Evolutionary conservation across 2,113 vertebrate species (phyloP).

Genomic region (Ellobius talpinus): DNA sequence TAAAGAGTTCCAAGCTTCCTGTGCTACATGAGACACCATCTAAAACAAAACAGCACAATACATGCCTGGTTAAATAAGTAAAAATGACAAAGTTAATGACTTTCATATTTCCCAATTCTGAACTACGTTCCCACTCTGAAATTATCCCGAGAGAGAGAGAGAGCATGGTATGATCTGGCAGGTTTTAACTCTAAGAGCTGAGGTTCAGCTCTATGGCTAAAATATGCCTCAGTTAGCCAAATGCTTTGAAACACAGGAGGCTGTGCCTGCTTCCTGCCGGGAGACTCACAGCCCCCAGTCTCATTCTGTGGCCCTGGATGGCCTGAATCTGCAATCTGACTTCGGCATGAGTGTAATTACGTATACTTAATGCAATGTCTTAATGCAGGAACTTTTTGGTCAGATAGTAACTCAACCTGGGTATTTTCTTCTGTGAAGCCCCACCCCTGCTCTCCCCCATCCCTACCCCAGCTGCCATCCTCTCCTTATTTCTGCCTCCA

Average conservation of each 20-base stretch:
- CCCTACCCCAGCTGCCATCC: not conserved
- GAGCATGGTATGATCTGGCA: not conserved
- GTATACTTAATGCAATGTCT: not conserved
- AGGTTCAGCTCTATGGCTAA: not conserved
- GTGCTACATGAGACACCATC: not conserved
- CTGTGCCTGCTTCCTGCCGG: not conserved
- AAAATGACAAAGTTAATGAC: constrained; percentile 22
- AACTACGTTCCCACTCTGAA: not conserved
- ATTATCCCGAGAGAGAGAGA: constrained; percentile 29
- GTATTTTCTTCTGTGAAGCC: not conserved
- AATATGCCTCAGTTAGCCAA: not conserved
- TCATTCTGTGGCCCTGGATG: not conserved
- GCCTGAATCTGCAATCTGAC: not conserved
- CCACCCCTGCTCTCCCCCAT: too few species aligned
- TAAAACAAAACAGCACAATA: not conserved
- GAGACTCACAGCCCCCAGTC: not conserved
- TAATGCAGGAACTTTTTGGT: not conserved
- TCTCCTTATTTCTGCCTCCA: not conserved
- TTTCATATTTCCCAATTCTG: constrained; percentile 23
- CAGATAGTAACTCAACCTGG: not conserved
- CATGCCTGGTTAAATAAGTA: constrained; percentile 32
- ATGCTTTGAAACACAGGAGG: not conserved
- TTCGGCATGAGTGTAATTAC: not conserved
- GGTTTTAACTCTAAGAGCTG: constrained; percentile 29
- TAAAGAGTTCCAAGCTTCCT: not conserved